Conservation (phyloP, 1,140 invertebrate species). For the Trachelipus rathkii region DNA sequence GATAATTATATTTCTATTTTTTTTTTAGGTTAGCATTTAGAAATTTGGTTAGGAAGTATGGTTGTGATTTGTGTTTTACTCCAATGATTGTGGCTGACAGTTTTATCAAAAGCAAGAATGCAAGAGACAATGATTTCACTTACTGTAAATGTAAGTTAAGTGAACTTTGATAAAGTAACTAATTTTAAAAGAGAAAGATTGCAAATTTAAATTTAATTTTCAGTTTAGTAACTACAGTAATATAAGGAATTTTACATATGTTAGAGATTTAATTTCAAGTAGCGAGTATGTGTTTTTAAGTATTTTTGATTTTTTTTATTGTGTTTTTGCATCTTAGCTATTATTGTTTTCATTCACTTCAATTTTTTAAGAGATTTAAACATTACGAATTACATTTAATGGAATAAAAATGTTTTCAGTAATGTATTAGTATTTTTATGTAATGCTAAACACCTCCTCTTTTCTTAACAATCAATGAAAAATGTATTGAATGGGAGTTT, state of each 20-base stretch:
- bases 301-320: background rate
- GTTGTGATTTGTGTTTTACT: conserved; percentile 85
- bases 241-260: conserved; percentile 16
- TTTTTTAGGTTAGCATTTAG: conserved; percentile 72
- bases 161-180: too few relatives aligned
- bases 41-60: conserved; percentile 72
- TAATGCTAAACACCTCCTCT: too few relatives aligned
- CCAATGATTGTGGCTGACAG: conserved; percentile 95
- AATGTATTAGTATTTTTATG: too few relatives aligned
- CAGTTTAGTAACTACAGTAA: background rate
- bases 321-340: background rate
- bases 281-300: background rate
- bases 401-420: too few relatives aligned
- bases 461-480: too few relatives aligned
- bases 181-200: too few relatives aligned
- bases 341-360: too few relatives aligned
- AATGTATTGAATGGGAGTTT: too few relatives aligned
- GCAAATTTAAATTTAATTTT: background rate
- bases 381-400: too few relatives aligned
- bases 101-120: conserved; percentile 81
- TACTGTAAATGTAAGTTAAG: conserved; percentile 56
- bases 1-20: conserved; percentile 44
- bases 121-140: conserved; percentile 80
- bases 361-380: too few relatives aligned
- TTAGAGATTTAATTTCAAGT: conserved; percentile 16